phyloP scores from a whole-genome alignment of 1,140 invertebrate species.

The Drosophila rufa region DNA sequence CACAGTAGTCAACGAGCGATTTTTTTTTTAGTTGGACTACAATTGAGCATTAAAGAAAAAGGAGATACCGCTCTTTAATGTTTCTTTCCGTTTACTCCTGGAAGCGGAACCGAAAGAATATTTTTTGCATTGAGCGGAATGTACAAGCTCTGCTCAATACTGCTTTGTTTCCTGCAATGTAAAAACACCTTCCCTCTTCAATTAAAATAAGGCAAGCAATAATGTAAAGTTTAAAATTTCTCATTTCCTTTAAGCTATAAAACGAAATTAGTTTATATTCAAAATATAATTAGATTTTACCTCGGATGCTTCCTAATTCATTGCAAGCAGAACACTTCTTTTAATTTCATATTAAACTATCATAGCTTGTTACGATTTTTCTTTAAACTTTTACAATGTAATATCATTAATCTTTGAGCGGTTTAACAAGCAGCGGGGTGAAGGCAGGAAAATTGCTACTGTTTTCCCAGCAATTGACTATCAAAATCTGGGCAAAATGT shows the following conservation, averaged over 20 bases:
- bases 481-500: constrained; percentile 70
- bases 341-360: constrained; percentile 2
- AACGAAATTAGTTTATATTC: background rate
- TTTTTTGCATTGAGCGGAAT: no score
- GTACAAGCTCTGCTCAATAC: no score
- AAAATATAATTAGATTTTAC: background rate
- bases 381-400: constrained; percentile 12
- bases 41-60: no score
- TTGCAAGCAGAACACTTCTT: background rate
- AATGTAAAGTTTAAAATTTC: no score
- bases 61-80: no score
- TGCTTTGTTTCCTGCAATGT: background rate
- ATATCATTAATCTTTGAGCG: constrained; percentile 41
- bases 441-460: constrained; percentile 59
- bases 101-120: no score
- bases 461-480: constrained; percentile 50
- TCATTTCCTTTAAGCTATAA: background rate
- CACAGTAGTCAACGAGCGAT: no score
- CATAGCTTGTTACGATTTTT: background rate
- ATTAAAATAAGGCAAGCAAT: background rate
- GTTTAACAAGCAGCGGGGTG: constrained; percentile 32
- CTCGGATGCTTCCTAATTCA: background rate
- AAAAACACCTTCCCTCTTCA: background rate
- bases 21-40: no score
- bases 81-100: no score